Evolutionary conservation across 2,888 invertebrate genomes (phyloP).

Genomic region (Vannuccia rotundouncinata): DNA sequence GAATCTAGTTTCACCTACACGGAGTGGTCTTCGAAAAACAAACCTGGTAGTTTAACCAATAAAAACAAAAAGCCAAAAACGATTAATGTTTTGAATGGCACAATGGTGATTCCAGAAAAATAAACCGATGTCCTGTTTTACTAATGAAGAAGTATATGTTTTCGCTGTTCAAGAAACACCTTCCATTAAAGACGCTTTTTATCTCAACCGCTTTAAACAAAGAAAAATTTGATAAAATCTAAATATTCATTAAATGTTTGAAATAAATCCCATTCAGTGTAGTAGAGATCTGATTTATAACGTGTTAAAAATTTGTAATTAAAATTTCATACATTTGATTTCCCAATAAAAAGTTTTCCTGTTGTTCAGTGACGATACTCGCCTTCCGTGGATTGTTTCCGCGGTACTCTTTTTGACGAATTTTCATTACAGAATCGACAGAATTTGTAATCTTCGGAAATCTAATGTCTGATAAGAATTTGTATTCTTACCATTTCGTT

Average conservation of each 20-base stretch:
- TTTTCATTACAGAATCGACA: slow-evolving; percentile 23
- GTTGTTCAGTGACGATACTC: slow-evolving; percentile 1
- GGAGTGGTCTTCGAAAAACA: slow-evolving; percentile 19
- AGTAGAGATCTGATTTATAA: too few relatives aligned
- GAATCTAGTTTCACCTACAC: not conserved
- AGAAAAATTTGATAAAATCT: too few relatives aligned
- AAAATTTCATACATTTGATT: too few relatives aligned
- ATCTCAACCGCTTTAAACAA: too few relatives aligned
- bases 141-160: slow-evolving; percentile 18
- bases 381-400: slow-evolving; percentile 19
- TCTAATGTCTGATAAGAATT: slow-evolving; percentile 13
- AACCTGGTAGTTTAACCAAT: slow-evolving; percentile 9
- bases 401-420: slow-evolving; percentile 10
- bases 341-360: slow-evolving; percentile 1
- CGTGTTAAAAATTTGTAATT: too few relatives aligned
- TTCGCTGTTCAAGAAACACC: slow-evolving; percentile 7
- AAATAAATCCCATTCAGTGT: too few relatives aligned
- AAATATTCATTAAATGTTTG: too few relatives aligned
- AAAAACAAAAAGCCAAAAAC: slow-evolving; percentile 4
- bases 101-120: not conserved
- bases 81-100: not conserved
- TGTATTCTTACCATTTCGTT: too few relatives aligned
- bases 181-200: slow-evolving; percentile 12
- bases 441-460: slow-evolving; percentile 9
- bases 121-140: slow-evolving; percentile 12